Percentiles rank a stretch among this genome's conserved stretches.
These are phyloP conservation scores for Leptopilina drosophilae DNA, from an alignment of 2,888 invertebrate genomes.

Conservation along the genomic window DNA sequence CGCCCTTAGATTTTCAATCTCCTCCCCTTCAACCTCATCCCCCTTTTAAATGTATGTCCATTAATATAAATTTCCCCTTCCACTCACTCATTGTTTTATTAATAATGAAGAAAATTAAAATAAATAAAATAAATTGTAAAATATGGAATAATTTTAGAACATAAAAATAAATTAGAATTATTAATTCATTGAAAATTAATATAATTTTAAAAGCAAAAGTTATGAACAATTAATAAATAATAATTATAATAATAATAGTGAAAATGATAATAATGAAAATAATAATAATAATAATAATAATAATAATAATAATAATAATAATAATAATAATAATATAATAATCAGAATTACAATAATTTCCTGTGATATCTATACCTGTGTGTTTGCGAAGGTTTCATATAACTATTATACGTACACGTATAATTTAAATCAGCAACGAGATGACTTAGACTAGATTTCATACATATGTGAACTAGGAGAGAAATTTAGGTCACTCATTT, in stretches of 20 bases:
- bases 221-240: too few species aligned
- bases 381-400: not conserved
- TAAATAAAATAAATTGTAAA: too few species aligned
- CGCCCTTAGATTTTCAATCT: not conserved
- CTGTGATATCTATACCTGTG: not conserved
- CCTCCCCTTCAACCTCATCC: not conserved
- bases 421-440: not conserved
- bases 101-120: too few species aligned
- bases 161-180: too few species aligned
- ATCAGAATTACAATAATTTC: not conserved
- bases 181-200: too few species aligned
- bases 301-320: too few species aligned
- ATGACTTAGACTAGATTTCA: constrained; percentile 20
- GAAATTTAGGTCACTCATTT: constrained; percentile 7
- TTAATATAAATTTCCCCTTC: not conserved
- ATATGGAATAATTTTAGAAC: too few species aligned
- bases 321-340: too few species aligned
- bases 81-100: not conserved
- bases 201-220: too few species aligned
- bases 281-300: not conserved
- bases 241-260: too few species aligned
- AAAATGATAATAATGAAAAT: too few species aligned
- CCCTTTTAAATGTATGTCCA: not conserved
- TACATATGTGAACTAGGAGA: not conserved
- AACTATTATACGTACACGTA: not conserved